Evolutionary conservation across 2,113 vertebrate species (phyloP), one percentile per base, ranked within the genome.

Genomic region (Capricornis sumatraensis): DNA sequence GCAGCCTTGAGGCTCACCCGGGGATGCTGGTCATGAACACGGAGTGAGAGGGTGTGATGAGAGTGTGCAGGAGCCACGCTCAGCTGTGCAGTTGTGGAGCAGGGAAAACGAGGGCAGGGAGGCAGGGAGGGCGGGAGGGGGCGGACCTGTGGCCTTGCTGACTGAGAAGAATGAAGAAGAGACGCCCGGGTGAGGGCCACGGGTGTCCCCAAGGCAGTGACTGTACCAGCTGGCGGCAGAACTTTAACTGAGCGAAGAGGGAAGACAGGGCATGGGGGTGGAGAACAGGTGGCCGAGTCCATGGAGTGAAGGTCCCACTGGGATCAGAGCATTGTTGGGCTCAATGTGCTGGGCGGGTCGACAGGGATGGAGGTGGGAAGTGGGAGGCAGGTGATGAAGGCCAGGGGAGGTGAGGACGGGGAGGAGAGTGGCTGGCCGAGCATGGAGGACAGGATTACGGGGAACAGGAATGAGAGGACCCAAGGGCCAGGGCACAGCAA

Each of bases 21-120:
- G 15, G 28, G 28, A 47, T 30, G 7, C 28, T 50, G 45, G 78
- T 6, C 5, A 0, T 19, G 45, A 50, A 79, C 9, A 2, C 0
- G 4, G 30, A 7, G 71, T 14, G 36, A 45, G 23, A 27, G 11
- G 7, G 7, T 78, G 27, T 78, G 25, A 16, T 30, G 76, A 30
- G 43, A 33, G 28, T 19, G 28, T 19, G 28, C 4, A 5, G 28
- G 45, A 11, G 45, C 28, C 28, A 19, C 2, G 2, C 45, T 33
- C 8, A 3, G 28, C 76, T 19, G 28, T 17, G 4, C 4, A 30
- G 76, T 30, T 4, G 1, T 8, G 9, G 15, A 19, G 5, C 45
- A 19, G 76, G 30, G 27, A 50, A 28, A 50, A 50, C 2, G 0
- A 33, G 28, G 45, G 76, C 74, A 47, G 74, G 27, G 76, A 78